phyloP scores from a whole-genome alignment of 2,797 vertebrate genomes.

The Etheostoma perlongum region DNA sequence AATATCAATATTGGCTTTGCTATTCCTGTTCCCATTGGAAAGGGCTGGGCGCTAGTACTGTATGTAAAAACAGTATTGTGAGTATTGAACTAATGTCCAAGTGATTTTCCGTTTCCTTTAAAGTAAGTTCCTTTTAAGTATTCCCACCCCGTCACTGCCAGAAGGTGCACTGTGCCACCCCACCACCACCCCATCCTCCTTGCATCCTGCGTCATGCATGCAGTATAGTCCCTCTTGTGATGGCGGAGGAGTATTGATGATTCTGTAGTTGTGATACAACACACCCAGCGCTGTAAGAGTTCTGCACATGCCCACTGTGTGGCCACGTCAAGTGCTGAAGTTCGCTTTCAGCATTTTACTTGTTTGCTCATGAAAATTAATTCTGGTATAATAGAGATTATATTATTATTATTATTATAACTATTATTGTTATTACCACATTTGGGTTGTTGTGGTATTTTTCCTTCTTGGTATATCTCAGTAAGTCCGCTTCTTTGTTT shows the following conservation, averaged over 20 bases:
- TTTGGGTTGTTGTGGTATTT: slow-evolving; percentile 79
- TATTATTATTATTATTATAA: slow-evolving; percentile 77
- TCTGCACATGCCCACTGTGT: slow-evolving; percentile 97
- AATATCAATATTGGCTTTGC: slow-evolving; percentile 71
- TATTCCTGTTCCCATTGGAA: slow-evolving; percentile 59
- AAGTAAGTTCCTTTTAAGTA: neutral
- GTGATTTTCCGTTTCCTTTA: slow-evolving; percentile 59
- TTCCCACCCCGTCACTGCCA: slow-evolving; percentile 79
- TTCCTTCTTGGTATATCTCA: slow-evolving; percentile 69
- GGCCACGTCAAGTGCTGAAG: slow-evolving; percentile 95
- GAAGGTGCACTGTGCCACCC: slow-evolving; percentile 35
- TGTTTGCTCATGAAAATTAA: slow-evolving; percentile 89
- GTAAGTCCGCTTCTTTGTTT: slow-evolving; percentile 69
- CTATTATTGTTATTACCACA: slow-evolving; percentile 86
- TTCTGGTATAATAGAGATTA: slow-evolving; percentile 81
- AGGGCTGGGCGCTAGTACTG: slow-evolving; percentile 60
- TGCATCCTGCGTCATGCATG: slow-evolving; percentile 89
- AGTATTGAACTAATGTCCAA: slow-evolving; percentile 62
- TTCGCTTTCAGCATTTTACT: slow-evolving; percentile 94
- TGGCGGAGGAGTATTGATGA: slow-evolving; percentile 92
- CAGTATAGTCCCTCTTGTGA: slow-evolving; percentile 88
- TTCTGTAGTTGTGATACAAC: slow-evolving; percentile 99
- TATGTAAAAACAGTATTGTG: slow-evolving; percentile 66
- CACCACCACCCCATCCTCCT: slow-evolving; percentile 34
- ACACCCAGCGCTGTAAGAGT: slow-evolving; percentile 93